Percentiles rank a stretch among this genome's conserved stretches.
Conservation (phyloP, 2,113 vertebrate genomes). For the Ptilorrhoa leucosticta region DNA sequence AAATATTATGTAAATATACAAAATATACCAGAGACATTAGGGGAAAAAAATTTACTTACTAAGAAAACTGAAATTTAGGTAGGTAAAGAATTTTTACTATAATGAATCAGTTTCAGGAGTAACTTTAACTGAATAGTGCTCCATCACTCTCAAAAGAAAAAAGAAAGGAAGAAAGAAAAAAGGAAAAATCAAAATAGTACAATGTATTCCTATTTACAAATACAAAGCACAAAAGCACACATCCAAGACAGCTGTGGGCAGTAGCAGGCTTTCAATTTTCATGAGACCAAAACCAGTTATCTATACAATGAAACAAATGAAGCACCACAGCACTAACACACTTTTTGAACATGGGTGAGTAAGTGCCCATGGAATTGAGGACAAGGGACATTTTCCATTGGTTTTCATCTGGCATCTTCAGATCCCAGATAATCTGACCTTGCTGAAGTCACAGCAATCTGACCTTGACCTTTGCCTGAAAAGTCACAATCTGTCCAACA, state of each 20-base stretch:
- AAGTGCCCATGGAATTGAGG: neutral
- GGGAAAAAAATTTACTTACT: neutral
- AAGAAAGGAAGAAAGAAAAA: neutral
- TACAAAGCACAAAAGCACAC: fast-evolving
- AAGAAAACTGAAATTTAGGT: neutral
- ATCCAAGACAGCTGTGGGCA: neutral
- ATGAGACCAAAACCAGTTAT: neutral
- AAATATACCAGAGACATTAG: neutral
- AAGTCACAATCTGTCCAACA: neutral
- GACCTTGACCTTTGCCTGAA: no score
- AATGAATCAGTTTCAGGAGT: neutral
- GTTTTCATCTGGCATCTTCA: neutral
- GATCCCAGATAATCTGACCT: neutral
- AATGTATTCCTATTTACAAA: neutral
- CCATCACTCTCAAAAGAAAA: no score
- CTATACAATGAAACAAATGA: neutral
- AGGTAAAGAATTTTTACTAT: neutral
- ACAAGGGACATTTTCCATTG: neutral
- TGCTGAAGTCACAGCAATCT: no score
- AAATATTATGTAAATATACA: neutral
- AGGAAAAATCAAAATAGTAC: neutral
- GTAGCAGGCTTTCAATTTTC: neutral
- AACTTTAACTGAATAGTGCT: neutral
- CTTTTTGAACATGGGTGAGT: neutral
- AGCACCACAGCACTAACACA: neutral